phyloP scores from a whole-genome alignment of 1,140 invertebrate species.

The Carcinoscorpius rotundicauda region DNA sequence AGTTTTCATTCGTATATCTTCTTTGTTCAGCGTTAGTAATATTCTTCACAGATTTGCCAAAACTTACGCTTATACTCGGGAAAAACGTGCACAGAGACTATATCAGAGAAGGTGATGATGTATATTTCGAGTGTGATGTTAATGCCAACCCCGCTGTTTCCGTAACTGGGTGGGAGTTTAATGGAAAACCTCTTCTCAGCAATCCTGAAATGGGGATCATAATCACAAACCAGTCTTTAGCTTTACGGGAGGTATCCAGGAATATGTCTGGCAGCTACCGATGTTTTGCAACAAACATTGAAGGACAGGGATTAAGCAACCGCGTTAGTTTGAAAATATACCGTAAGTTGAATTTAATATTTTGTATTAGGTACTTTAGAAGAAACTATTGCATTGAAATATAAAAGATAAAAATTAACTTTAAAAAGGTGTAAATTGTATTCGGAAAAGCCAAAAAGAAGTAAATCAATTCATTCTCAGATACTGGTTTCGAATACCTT shows the following conservation, averaged over 20 bases:
- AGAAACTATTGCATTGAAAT: no score
- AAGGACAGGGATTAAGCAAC: conserved; percentile 12
- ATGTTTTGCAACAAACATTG: conserved; percentile 22
- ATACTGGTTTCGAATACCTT: no score
- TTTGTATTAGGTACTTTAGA: no score
- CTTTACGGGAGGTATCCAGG: conserved; percentile 19
- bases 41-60: conserved; percentile 12
- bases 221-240: conserved; percentile 36
- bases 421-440: no score
- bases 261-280: conserved; percentile 21
- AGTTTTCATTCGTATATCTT: no score
- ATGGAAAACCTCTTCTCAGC: conserved; percentile 11
- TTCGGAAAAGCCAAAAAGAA: no score
- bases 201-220: conserved; percentile 52
- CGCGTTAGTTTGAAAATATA: no score
- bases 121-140: conserved; percentile 79
- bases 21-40: no score
- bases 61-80: conserved; percentile 15
- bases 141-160: conserved; percentile 70
- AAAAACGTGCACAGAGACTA: conserved; percentile 13
- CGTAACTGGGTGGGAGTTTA: conserved; percentile 59
- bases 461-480: no score
- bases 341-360: no score
- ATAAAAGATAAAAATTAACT: no score
- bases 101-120: conserved; percentile 60